A percentile compares a stretch with the other conserved stretches of the same genome.
phyloP scores from a whole-genome alignment of 1,140 invertebrate genomes.

The Cherax destructor region DNA sequence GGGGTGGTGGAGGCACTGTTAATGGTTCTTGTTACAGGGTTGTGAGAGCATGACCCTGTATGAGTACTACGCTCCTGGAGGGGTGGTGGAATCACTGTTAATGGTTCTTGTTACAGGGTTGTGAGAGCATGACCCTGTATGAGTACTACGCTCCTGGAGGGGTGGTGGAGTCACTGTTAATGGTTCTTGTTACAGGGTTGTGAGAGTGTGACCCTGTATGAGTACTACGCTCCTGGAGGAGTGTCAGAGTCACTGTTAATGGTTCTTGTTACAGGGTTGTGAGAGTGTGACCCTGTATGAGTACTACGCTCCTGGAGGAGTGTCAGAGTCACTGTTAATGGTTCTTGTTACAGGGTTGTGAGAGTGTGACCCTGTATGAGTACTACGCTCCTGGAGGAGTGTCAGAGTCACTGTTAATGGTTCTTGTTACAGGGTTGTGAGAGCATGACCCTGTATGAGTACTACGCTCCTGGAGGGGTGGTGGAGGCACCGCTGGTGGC shows the following conservation, averaged over 20 bases:
- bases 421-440: slow-evolving; percentile 6
- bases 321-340: neutral
- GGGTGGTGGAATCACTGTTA: slow-evolving; percentile 40
- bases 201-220: slow-evolving; percentile 38
- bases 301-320: slow-evolving; percentile 56
- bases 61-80: slow-evolving; percentile 60
- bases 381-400: slow-evolving; percentile 55
- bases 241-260: slow-evolving; percentile 59
- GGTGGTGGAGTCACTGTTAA: slow-evolving; percentile 46
- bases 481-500: slow-evolving; percentile 66
- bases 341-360: neutral
- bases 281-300: slow-evolving; percentile 49
- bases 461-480: slow-evolving; percentile 61
- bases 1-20: slow-evolving; percentile 52
- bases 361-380: slow-evolving; percentile 51
- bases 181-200: slow-evolving; percentile 15
- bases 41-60: slow-evolving; percentile 31
- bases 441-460: slow-evolving; percentile 64
- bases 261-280: neutral
- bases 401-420: neutral
- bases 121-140: slow-evolving; percentile 33
- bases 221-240: slow-evolving; percentile 60
- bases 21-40: slow-evolving; percentile 29
- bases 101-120: slow-evolving; percentile 32
- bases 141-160: slow-evolving; percentile 62